Conservation (phyloP, 2,797 vertebrate species). For the Capromys pilorides region DNA sequence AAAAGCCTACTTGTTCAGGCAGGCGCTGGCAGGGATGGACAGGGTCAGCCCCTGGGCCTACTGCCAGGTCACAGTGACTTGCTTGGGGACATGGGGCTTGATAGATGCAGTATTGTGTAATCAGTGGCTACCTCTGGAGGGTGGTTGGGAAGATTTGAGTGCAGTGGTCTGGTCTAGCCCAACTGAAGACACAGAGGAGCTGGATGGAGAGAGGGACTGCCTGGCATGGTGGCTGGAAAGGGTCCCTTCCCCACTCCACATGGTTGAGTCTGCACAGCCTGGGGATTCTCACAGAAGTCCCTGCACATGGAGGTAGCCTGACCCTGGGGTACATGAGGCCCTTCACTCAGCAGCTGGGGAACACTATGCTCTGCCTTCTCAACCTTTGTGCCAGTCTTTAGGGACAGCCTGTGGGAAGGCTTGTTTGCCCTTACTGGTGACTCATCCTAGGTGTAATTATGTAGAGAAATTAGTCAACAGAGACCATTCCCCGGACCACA, state of each 20-base stretch:
- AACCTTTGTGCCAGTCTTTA: slow-evolving; percentile 79
- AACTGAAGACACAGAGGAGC: neutral
- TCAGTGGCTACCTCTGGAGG: neutral
- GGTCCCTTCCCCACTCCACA: accelerated
- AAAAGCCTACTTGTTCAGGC: slow-evolving; percentile 59
- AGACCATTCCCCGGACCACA: slow-evolving; percentile 80
- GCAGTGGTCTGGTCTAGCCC: neutral
- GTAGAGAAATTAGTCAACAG: slow-evolving; percentile 87
- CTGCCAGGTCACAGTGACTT: slow-evolving; percentile 71
- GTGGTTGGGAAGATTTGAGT: neutral
- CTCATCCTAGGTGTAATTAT: slow-evolving; percentile 88
- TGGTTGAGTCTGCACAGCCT: neutral
- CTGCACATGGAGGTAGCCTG: neutral
- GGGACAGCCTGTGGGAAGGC: slow-evolving; percentile 80
- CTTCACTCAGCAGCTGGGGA: slow-evolving; percentile 67
- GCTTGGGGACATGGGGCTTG: slow-evolving; percentile 18
- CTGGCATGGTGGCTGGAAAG: neutral
- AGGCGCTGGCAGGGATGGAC: neutral
- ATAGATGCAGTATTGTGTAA: slow-evolving; percentile 40
- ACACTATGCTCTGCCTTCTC: slow-evolving; percentile 73
- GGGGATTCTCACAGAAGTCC: neutral
- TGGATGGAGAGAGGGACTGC: neutral
- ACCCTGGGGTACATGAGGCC: neutral
- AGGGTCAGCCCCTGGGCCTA: slow-evolving; percentile 52
- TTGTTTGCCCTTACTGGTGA: slow-evolving; percentile 86